Evolutionary conservation across 2,888 invertebrate species (phyloP), one percentile per base, ranked within the genome.

Genomic region (Clistopyga incitator): DNA sequence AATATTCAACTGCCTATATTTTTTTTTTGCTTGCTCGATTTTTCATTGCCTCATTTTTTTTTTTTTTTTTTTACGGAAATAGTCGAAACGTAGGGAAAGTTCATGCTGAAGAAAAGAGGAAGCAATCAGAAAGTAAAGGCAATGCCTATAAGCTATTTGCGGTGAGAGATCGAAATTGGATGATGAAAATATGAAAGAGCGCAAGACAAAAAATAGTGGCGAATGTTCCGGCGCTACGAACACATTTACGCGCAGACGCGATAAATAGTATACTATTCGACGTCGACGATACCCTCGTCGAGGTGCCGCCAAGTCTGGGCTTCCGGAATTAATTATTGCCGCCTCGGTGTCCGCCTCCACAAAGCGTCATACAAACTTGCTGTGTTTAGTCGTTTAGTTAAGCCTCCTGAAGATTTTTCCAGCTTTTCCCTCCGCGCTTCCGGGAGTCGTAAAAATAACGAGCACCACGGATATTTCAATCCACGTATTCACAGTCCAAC

Each of bases 241-340:
- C 59, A 61, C 71, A 67, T 79, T 61, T 42, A 18, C 74, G 20
- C 82, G 76, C 77, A 70, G 72, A 52, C 80, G 82, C 79, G 72
- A 79, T 75, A 82, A 84, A 82, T 75, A 71, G 67, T 68, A 77
- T 76, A 82, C 10, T n/a, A n/a, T n/a, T n/a, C n/a, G n/a, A 59
- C 67, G 78, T 45, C 83, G 59, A 34, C 78, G 65, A 38, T 25
- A 71, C 70, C 68, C 64, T 78, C 61, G 71, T 70, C 47, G n/a
- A 38, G 85, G 78, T 80, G 85, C 84, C 85, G 23, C 52, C 56
- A 45, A 67, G 85, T 85, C 85, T 85, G 80, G 78, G 76, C 68
- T 82, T 54, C 67, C 61, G 67, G 59, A 79, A 82, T 82, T 82
- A 84, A 84, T 82, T 71, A 52, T 75, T 59, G 64, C n/a, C 65